Base-by-base conservation (phyloP, 2,888 invertebrate species). In the Microdon myrmicae region DNA sequence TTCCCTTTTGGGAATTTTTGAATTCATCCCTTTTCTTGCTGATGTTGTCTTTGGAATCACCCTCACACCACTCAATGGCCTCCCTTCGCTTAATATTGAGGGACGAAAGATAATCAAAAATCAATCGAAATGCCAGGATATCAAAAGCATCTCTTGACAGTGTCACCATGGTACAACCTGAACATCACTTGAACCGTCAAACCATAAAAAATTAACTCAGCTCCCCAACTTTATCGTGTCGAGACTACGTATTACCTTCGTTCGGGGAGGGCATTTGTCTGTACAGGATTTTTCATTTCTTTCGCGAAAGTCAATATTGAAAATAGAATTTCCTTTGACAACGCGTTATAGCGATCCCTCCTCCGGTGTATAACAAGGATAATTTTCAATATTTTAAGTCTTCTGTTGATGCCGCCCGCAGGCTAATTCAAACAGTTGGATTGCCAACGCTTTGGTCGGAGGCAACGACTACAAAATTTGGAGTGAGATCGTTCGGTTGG, bases 271-370 rank as follows among this genome's bases (percentile, higher is more conserved):
- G n/a, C 32, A 35, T 17, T 31, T 9, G 26, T 53, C 51, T 64
- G 51, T 64, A 43, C 31, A 28, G 51, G 43, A 58, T 64, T 64
- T 64, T 64, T 58, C 51, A 47, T 64, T 64, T 58, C 58, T 58
- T 53, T 22, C 58, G 58, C 58, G 64, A 58, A 64, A 58, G 64
- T 47, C 64, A 64, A 64, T 64, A 64, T 64, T 58, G 53, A 53
- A 64, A 64, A 64, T 64, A 43, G 32, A 64, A 58, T 58, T 64
- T 64, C 47, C 64, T 64, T 58, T 64, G 64, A 64, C 64, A 64
- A 64, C 64, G 58, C 58, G 51, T 64, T 64, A 64, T 64, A 56
- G 58, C 47, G 56, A 58, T 64, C 37, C 51, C 56, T 14, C 28
- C 14, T 10, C 22, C 31, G 43, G 22, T 31, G 22, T 39, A 39